Evolutionary conservation across 2,797 vertebrate species (phyloP).

Genomic region (Hemibagrus guttatus): DNA sequence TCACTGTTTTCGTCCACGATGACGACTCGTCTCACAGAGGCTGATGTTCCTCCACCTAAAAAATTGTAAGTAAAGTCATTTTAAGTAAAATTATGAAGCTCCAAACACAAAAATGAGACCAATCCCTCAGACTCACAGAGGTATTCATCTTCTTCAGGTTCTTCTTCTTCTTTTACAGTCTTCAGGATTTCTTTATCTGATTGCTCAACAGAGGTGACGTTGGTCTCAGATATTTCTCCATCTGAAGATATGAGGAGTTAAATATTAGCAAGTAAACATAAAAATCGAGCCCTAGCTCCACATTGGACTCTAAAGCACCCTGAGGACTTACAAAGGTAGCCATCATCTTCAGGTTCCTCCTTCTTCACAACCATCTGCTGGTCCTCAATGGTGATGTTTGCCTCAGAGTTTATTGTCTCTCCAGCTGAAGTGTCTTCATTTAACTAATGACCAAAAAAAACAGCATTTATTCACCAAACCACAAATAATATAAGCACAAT

Average conservation of each 20-base stretch:
- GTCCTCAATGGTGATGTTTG: not conserved
- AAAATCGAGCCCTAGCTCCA: not conserved
- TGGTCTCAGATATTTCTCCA: not conserved
- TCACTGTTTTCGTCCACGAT: not conserved
- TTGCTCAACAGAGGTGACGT: not conserved
- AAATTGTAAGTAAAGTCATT: not conserved
- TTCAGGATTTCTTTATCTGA: not conserved
- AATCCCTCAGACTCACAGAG: not conserved
- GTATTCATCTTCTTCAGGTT: not conserved
- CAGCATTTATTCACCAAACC: not conserved
- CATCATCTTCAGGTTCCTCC: conserved; percentile 25
- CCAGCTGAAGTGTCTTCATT: not conserved
- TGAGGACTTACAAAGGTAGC: not conserved
- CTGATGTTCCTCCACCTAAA: not conserved
- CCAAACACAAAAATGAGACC: not conserved
- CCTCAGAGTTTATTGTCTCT: not conserved
- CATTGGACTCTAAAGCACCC: not conserved
- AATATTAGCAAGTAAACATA: not conserved
- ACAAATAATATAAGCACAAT: not conserved
- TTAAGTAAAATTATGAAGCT: not conserved
- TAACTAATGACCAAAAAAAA: not conserved
- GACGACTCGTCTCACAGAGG: not conserved
- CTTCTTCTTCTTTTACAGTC: not conserved
- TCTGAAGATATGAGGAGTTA: conserved; percentile 2
- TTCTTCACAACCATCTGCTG: conserved; percentile 12